Conservation (phyloP, 2,797 vertebrate species). For the Phyllotis vaccarum region DNA sequence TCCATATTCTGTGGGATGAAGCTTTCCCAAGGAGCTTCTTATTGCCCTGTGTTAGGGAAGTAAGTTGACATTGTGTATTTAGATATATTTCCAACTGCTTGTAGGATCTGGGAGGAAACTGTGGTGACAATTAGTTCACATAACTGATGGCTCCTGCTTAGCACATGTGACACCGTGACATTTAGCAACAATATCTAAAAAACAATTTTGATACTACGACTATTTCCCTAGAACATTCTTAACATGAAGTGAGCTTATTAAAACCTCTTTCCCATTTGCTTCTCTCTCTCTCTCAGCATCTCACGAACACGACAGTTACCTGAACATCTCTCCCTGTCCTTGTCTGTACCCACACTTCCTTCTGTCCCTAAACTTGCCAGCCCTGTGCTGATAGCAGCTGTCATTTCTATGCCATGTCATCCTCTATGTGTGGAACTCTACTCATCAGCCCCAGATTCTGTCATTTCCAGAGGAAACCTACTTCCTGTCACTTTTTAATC, state of each 20-base stretch:
- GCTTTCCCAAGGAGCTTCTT: background rate
- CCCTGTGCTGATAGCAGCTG: background rate
- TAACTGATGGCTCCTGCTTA: background rate
- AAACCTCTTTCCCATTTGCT: slow-evolving; percentile 18
- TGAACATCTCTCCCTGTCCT: background rate
- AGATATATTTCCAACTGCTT: background rate
- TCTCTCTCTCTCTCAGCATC: background rate
- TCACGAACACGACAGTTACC: background rate
- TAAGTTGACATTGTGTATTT: background rate
- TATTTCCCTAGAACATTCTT: slow-evolving; percentile 46
- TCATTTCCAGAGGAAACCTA: background rate
- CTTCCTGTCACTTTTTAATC: background rate
- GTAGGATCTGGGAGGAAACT: background rate
- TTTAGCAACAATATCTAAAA: slow-evolving; percentile 41
- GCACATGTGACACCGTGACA: background rate
- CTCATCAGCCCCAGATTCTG: background rate
- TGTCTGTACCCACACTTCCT: background rate
- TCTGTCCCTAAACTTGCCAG: background rate
- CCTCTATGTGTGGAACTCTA: background rate
- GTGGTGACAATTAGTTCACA: background rate
- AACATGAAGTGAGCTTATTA: slow-evolving; percentile 35
- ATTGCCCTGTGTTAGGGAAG: background rate
- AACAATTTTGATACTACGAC: slow-evolving; percentile 41
- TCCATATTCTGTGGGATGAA: background rate
- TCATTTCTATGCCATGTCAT: background rate